Evolutionary conservation across 2,888 invertebrate genomes (phyloP).

Genomic region (Beris morrisii): DNA sequence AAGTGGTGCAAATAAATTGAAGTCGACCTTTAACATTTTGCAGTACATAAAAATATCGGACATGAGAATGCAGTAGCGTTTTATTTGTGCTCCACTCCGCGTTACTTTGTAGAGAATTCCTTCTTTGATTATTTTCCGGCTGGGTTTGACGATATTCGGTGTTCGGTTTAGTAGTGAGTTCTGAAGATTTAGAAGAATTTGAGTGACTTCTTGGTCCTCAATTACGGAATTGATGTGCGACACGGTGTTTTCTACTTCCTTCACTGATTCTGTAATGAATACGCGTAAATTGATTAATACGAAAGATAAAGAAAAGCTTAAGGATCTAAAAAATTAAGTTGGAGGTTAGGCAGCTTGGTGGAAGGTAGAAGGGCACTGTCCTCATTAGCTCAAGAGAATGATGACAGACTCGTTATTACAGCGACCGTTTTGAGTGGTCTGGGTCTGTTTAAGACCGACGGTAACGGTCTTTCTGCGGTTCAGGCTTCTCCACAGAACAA

Average conservation of each 20-base stretch:
- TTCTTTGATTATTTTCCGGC: conserved; percentile 69
- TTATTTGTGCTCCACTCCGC: conserved; percentile 57
- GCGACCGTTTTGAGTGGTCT: too few species aligned
- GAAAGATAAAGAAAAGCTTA: not conserved
- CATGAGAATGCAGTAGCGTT: conserved; percentile 69
- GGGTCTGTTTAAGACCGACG: too few species aligned
- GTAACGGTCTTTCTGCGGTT: too few species aligned
- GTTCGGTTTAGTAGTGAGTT: conserved; percentile 63
- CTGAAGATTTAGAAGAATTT: conserved; percentile 68
- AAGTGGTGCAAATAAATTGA: not conserved
- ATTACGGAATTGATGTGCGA: conserved; percentile 73
- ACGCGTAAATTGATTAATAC: conserved; percentile 3
- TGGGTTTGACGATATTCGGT: conserved; percentile 66
- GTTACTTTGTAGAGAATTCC: conserved; percentile 64
- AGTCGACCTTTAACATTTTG: conserved; percentile 60
- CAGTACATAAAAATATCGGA: conserved; percentile 75
- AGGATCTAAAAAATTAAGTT: too few species aligned
- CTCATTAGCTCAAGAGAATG: too few species aligned
- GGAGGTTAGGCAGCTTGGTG: too few species aligned
- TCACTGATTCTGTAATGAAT: conserved; percentile 62
- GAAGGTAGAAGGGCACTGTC: too few species aligned
- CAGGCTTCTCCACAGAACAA: too few species aligned
- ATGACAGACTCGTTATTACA: too few species aligned
- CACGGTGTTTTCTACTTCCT: conserved; percentile 68
- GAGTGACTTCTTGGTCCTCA: conserved; percentile 72